Evolutionary conservation across 2,113 vertebrate genomes (phyloP), one percentile per base, ranked within the genome.

Genomic region (Tachycineta bicolor): DNA sequence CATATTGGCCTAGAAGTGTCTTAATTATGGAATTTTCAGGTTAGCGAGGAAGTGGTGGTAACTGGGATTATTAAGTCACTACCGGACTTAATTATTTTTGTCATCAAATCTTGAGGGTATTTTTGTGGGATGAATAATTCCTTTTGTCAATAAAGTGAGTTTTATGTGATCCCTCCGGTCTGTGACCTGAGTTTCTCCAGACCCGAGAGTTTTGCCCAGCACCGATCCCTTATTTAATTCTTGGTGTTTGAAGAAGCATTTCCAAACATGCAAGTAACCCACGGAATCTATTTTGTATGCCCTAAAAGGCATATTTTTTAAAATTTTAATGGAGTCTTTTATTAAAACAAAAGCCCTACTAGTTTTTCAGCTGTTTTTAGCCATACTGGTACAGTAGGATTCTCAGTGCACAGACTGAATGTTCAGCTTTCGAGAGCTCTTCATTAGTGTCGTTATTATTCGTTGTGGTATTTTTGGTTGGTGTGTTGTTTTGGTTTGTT

Each of bases 401-500:
- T 73, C 41, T 92, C 26, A 44, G 5, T 29, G 29, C 9, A 31
- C 4, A 11, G 41, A 12, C 5, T 46, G 44, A 63, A 14, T 5
- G 6, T n/a, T 74, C 49, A 50, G 49, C 58, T 80, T 63, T 71
- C 0, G 0, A 50, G 5, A 5, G 8, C 21, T 33, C 15, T 26
- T 50, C 10, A 20, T 56, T 44, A 11, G 17, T n/a, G 9, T 34
- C 33, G 1, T 33, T 76, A 22, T 6, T 69, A 18, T 5, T 81
- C 0, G 0, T 14, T 21, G 47, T 37, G 37, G 37, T 37, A 8
- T 34, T 34, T 23, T 34, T 19, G 9, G 33, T 14, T 41, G 37
- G 37, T 37, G 37, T 37, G 37, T 33, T 33, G 8, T 55, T 55
- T 18, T 18, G 31, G 14, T 24, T 31, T 12, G 15, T 28, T 37